Evolutionary conservation across 1,140 invertebrate species (phyloP), one percentile per base, ranked within the genome.

Genomic region (Magallana angulata): DNA sequence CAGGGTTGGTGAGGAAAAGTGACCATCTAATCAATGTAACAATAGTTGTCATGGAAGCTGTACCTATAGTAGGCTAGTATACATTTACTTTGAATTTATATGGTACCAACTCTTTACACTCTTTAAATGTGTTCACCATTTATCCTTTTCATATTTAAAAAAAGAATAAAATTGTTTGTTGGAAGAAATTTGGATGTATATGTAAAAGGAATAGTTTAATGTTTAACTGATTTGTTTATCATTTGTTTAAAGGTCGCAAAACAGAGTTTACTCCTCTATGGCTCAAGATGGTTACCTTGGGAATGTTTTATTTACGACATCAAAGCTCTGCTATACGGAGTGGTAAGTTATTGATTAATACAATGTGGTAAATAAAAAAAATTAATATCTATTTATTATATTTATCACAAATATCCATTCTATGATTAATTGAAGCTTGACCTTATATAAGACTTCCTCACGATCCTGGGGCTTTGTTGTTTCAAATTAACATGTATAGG

Each of bases 1-100:
- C 97, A 0, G 97, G 97, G 94, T 94, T 97, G 18, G 97, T 98
- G 6, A 97, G 97, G 92, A 96, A 97, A 87, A 97, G 97, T 84
- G 93, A 96, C 30, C 95, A 97, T 7, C 98, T 98, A 93, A 96
- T 97, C 16, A 88, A 64, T 48, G 83, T 90, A 11, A 84, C 85
- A 80, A 12, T 59, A n/a, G 14, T 18, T 71, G 83, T 90, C 5
- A 76, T 86, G 48, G 62, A 89, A 14, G 85, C 85, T 68, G 82
- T 82, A 3, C 80, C 57, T 30, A 18, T 71, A 11, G 68, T 71
- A 71, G 68, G 68, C 36, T 30, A 71, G 68, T 18, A 71, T 3
- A 24, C 68, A 1, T 71, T 30, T 30, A 12, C 24, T 64, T 24
- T 48, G 2, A 48, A 48, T 48, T 48, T 48, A 48, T 48, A 48